Evolutionary conservation across 2,888 invertebrate genomes (phyloP).

Genomic region (Sphinx pinastri): DNA sequence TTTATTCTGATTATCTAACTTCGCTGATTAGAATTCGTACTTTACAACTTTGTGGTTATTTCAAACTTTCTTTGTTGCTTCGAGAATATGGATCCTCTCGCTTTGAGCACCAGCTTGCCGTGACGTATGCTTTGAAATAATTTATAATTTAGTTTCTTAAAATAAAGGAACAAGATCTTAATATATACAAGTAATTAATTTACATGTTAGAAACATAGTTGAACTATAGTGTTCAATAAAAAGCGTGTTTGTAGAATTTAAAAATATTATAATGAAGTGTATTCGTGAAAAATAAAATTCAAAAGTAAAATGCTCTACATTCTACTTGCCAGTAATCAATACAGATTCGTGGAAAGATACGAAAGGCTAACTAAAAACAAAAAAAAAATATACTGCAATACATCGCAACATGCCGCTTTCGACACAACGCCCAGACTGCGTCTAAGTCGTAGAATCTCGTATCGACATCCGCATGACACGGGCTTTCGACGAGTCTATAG

Average conservation of each 20-base stretch:
- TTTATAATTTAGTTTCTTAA: too few relatives aligned
- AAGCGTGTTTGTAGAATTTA: too few relatives aligned
- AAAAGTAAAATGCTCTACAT: too few relatives aligned
- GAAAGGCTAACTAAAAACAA: neutral
- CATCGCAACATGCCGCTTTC: too few relatives aligned
- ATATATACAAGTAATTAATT: too few relatives aligned
- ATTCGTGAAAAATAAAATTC: too few relatives aligned
- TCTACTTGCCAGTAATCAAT: neutral
- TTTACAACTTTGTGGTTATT: slow-evolving; percentile 13
- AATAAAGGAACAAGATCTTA: too few relatives aligned
- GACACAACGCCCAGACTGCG: slow-evolving; percentile 34
- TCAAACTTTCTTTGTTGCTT: slow-evolving; percentile 20
- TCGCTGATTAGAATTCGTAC: slow-evolving; percentile 16
- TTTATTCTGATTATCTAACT: slow-evolving; percentile 25
- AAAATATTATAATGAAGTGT: too few relatives aligned
- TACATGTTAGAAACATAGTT: too few relatives aligned
- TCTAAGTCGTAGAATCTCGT: slow-evolving; percentile 43
- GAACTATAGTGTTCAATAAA: too few relatives aligned
- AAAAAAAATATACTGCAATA: slow-evolving; percentile 11
- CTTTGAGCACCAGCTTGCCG: too few relatives aligned
- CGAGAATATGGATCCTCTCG: neutral
- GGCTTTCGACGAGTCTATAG: slow-evolving; percentile 46
- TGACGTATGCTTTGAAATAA: neutral
- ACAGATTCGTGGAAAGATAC: neutral
- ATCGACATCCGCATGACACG: slow-evolving; percentile 42